Evolutionary conservation across 2,888 invertebrate species (phyloP), one percentile per base, ranked within the genome.

Genomic region (Patella ulyssiponensis): DNA sequence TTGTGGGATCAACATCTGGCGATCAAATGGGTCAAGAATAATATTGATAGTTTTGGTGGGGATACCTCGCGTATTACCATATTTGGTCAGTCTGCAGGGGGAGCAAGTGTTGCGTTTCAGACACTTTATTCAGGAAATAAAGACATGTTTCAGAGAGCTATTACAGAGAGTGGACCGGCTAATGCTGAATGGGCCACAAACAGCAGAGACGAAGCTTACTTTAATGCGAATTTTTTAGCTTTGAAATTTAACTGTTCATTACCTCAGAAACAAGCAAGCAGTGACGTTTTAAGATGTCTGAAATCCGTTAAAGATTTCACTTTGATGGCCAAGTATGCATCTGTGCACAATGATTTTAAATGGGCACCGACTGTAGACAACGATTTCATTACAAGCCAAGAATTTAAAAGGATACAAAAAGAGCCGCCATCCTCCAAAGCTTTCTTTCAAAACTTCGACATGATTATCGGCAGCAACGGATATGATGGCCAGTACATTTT

Each of bases 81-180:
- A 17, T 84, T 83, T 64, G 88, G 88, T 14, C 82, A 85, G 74
- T 85, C 85, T 23, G 87, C 87, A 2, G 88, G 88, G 0, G 85
- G 82, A 4, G 79, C 79, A 4, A 81, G 83, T 76, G 84, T 81
- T 0, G 75, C 80, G 9, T 77, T 82, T 44, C 85, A 86, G 12
- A 79, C 83, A 4, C 17, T 85, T 15, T 83, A 83, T 71, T 82
- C 83, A 1, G 74, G 74, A 44, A 84, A 81, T 74, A 78, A 77
- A 78, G 85, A 85, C 14, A 73, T 87, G 14, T 86, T 88, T 73
- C 83, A 84, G 2, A 75, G 85, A 52, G 81, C 79, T 4, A 86
- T 87, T 11, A 81, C 82, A 11, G 82, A 86, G 77, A 86, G 86
- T 74, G 87, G 87, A 27, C 76, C 83, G 14, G 79, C 82, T 14